Evolutionary conservation across 2,888 invertebrate species (phyloP).

Genomic region (Drosophila pegasa): DNA sequence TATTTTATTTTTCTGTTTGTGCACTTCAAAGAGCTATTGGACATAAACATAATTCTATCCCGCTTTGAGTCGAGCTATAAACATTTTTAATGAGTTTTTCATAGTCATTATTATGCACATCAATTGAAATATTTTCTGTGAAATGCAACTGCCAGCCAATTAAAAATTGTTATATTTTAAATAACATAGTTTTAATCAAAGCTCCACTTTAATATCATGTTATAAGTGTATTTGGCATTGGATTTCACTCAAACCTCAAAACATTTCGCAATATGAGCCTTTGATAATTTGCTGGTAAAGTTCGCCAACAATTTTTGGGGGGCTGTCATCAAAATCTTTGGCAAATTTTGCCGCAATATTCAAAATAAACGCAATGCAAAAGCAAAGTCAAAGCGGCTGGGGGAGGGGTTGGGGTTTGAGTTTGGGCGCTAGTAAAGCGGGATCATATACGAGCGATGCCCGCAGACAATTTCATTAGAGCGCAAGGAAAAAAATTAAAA

Average conservation of each 20-base stretch:
- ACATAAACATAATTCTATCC: neutral
- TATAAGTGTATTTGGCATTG: constrained; percentile 1
- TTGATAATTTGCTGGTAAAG: constrained; percentile 33
- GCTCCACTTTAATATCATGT: neutral
- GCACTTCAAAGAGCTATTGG: neutral
- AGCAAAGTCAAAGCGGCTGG: constrained; percentile 19
- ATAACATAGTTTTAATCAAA: neutral
- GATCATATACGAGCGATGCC: constrained; percentile 47
- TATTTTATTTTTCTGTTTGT: neutral
- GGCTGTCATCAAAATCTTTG: constrained; percentile 63
- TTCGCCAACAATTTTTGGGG: constrained; percentile 29
- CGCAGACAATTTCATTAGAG: constrained; percentile 80
- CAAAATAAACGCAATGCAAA: constrained; percentile 42
- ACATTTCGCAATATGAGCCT: constrained; percentile 23
- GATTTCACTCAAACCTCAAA: constrained; percentile 13
- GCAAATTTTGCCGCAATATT: constrained; percentile 59
- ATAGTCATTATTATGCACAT: no score
- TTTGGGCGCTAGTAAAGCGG: neutral
- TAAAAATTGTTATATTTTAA: neutral
- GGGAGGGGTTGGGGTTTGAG: no score
- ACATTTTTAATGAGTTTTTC: neutral
- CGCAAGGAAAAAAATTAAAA: constrained; percentile 56
- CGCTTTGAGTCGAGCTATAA: neutral
- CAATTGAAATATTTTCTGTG: neutral
- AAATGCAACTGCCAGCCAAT: neutral